Conservation (phyloP, 2,113 vertebrate species). For the Pangasianodon gigas region DNA sequence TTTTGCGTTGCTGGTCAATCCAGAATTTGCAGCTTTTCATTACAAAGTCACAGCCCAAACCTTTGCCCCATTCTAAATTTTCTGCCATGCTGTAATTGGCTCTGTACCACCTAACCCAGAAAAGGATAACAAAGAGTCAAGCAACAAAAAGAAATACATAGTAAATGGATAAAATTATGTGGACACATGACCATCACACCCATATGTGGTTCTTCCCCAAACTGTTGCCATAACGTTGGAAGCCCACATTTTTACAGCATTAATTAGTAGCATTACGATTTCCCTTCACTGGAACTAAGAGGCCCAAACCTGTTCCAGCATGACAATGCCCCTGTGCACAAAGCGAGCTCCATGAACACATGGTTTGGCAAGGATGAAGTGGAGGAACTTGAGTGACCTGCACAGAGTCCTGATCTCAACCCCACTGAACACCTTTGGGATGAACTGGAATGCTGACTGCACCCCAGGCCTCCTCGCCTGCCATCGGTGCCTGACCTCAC, state of each 20-base stretch:
- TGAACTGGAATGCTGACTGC: neutral
- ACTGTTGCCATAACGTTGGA: neutral
- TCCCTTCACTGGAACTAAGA: neutral
- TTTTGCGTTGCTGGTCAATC: constrained; percentile 85
- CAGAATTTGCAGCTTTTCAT: constrained; percentile 98
- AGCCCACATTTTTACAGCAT: neutral
- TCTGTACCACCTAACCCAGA: constrained; percentile 84
- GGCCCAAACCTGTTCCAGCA: neutral
- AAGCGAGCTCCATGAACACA: too few species aligned
- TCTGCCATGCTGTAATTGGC: constrained; percentile 98
- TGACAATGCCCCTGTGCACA: neutral
- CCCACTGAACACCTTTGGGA: neutral
- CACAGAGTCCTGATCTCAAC: neutral
- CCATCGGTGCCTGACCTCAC: neutral
- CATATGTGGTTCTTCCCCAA: neutral
- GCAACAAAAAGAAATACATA: neutral
- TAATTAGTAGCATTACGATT: neutral
- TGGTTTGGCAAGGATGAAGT: too few species aligned
- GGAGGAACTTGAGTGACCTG: too few species aligned
- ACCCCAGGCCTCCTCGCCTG: neutral
- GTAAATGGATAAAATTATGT: neutral
- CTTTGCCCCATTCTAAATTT: constrained; percentile 90
- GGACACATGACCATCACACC: neutral
- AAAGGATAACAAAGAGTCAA: neutral
- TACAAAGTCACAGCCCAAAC: constrained; percentile 93